Evolutionary conservation across 2,888 invertebrate genomes (phyloP), one percentile per base, ranked within the genome.

Genomic region (Seira sanloemensis): DNA sequence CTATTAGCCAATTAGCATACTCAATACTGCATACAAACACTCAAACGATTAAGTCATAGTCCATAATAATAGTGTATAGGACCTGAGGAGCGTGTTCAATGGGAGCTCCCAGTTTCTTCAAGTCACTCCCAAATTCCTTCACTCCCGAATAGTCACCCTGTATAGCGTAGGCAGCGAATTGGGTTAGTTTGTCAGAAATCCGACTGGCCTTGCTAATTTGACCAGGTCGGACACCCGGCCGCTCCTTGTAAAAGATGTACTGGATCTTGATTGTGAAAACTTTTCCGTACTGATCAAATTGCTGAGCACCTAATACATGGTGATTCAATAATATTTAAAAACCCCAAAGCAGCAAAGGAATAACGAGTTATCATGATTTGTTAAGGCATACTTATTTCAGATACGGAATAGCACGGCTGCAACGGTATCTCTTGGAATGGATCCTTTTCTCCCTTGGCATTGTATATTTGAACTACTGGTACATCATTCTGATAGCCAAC

Each of bases 201-300:
- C 97, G 93, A 92, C 97, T 97, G 18, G 97, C 97, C 91, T 97
- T 97, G 81, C 97, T 96, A 85, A 97, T 97, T 91, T 97, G 97
- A 0, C 98, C 98, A 0, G 98, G 97, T 87, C 98, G 93, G 19
- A 98, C 97, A 0, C 99, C 99, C 0, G 99, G 98, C 12, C 98
- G 93, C 91, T 99, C 99, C 91, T 98, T 98, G 91, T 99, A 99
- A 92, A 98, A 97, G 78, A 99, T 96, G 91, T 98, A 98, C 91
- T 99, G 99, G 88, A 98, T 92, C 91, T 98, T 99, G 79, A 99
- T 94, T 0, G 99, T 99, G 92, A 99, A 99, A 90, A 99, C 98
- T 93, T 99, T 99, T 27, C 99, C 99, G 91, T 96, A 99, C 91
- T 98, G 97, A 92, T 99, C 99, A 91, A 97, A 99, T 91, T 99